phyloP scores from a whole-genome alignment of 2,888 invertebrate genomes.

The Brachypalpus laphriformis region DNA sequence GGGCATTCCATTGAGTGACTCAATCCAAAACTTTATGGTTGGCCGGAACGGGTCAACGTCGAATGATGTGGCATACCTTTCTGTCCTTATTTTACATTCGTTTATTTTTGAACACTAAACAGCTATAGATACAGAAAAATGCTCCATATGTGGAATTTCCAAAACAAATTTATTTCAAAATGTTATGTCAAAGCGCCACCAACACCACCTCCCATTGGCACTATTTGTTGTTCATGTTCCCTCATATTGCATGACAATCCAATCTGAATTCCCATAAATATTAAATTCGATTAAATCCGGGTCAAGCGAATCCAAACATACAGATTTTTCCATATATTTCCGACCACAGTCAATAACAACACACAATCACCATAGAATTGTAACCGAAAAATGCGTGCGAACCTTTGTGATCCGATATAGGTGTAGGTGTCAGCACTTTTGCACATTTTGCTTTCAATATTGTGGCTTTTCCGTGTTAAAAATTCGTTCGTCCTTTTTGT shows the following conservation, averaged over 20 bases:
- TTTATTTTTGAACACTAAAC: no score
- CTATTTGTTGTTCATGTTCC: neutral
- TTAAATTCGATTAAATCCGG: conserved; percentile 29
- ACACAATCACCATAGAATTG: conserved; percentile 8
- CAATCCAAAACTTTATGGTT: no score
- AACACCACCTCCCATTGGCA: neutral
- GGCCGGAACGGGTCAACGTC: no score
- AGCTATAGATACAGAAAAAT: no score
- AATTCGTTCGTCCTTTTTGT: neutral
- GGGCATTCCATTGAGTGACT: no score
- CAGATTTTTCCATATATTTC: neutral
- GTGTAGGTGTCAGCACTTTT: conserved; percentile 10
- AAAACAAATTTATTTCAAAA: neutral
- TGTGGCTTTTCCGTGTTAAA: conserved; percentile 3
- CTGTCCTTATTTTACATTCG: no score
- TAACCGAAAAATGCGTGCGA: neutral
- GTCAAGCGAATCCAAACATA: neutral
- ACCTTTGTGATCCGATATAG: neutral
- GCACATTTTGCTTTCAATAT: conserved; percentile 5
- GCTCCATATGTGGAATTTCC: no score
- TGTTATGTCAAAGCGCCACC: neutral
- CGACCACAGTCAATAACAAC: conserved; percentile 12
- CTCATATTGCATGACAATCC: neutral
- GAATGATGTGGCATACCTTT: no score
- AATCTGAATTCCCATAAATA: conserved; percentile 29